These are phyloP conservation scores for Hybos culiciformis DNA, from an alignment of 2,888 invertebrate genomes.

Conservation along the genomic window DNA sequence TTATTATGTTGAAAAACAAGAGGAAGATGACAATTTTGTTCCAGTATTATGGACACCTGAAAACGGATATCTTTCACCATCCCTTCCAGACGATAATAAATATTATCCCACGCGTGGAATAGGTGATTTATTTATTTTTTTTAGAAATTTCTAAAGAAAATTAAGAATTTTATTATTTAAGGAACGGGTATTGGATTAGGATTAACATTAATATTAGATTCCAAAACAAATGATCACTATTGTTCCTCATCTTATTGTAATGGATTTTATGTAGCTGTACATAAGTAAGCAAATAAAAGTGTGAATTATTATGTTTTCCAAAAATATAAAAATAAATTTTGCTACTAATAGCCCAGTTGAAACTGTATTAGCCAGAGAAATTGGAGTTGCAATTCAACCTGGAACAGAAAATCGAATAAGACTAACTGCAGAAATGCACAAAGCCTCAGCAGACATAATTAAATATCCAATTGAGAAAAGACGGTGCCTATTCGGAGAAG, in stretches of 20 bases:
- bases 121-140: no score
- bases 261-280: constrained; percentile 34
- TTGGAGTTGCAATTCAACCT: constrained; percentile 52
- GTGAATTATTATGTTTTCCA: no score
- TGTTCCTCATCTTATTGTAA: constrained; percentile 59
- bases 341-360: constrained; percentile 69
- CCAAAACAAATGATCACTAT: constrained; percentile 56
- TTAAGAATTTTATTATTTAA: no score
- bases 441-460: constrained; percentile 44
- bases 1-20: no score
- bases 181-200: constrained; percentile 37
- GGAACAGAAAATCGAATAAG: constrained; percentile 55
- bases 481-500: constrained; percentile 57
- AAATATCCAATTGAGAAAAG: constrained; percentile 46
- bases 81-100: no score
- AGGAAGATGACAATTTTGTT: no score
- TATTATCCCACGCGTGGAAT: no score
- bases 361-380: constrained; percentile 60
- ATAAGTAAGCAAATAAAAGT: no score
- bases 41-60: no score
- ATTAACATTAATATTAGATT: constrained; percentile 53
- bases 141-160: no score
- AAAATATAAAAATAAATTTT: no score
- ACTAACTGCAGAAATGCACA: constrained; percentile 49
- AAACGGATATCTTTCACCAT: no score